Conservation (phyloP, 2,113 vertebrate genomes). For the Corythoichthys haematopterus region DNA sequence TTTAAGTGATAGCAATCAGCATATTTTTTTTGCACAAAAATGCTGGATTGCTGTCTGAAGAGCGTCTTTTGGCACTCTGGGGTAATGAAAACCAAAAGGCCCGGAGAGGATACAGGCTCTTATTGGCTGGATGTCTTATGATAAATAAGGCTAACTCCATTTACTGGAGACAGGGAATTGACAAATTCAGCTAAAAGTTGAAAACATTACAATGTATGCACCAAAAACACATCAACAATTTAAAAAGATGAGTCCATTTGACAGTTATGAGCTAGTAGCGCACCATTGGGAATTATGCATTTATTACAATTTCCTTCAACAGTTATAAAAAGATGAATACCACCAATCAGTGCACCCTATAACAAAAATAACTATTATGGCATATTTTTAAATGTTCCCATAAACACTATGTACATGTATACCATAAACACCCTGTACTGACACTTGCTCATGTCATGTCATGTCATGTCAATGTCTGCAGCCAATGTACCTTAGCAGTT, state of each 20-base stretch:
- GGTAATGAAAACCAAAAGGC: neutral
- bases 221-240: neutral
- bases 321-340: neutral
- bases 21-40: neutral
- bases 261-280: neutral
- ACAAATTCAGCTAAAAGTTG: neutral
- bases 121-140: neutral
- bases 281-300: neutral
- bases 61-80: neutral
- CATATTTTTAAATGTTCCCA: no score
- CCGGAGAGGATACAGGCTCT: neutral
- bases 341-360: neutral
- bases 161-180: neutral
- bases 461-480: no score
- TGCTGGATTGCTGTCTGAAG: slow-evolving; percentile 1
- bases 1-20: slow-evolving; percentile 5
- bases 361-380: neutral
- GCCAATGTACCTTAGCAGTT: no score
- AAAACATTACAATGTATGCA: neutral
- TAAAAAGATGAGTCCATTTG: neutral
- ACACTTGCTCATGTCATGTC: no score
- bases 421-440: no score
- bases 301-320: neutral
- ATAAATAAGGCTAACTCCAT: neutral
- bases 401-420: no score